phyloP scores from a whole-genome alignment of 2,797 vertebrate genomes.

The Petrocephalus schoutedeni region DNA sequence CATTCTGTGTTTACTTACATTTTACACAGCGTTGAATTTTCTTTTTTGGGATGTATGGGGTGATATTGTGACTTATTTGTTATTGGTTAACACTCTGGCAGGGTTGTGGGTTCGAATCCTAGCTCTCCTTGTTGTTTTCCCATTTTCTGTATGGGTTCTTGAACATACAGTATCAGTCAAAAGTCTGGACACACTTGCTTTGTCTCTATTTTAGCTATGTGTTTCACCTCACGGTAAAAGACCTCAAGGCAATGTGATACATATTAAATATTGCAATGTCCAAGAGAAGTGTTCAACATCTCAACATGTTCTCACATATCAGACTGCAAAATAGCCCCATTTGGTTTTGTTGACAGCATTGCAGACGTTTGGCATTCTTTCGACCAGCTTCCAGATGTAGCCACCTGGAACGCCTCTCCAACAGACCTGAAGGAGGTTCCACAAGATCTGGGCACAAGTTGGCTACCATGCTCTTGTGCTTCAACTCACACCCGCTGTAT shows the following conservation, averaged over 20 bases:
- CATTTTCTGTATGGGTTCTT: not conserved
- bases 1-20: too few relatives aligned
- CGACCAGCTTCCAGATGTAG: not conserved
- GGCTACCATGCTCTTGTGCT: not conserved
- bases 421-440: not conserved
- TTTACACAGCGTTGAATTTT: too few relatives aligned
- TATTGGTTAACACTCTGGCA: not conserved
- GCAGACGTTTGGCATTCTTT: not conserved
- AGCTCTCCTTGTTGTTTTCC: too few relatives aligned
- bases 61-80: not conserved
- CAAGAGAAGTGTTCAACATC: not conserved
- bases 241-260: not conserved
- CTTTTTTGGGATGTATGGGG: not conserved
- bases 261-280: not conserved
- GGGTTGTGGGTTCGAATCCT: not conserved
- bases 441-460: not conserved
- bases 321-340: not conserved
- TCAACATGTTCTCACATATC: not conserved
- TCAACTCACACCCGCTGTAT: not conserved
- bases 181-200: not conserved
- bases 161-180: not conserved
- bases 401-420: not conserved
- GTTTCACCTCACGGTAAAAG: not conserved
- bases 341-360: not conserved
- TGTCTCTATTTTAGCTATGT: not conserved